phyloP scores from a whole-genome alignment of 2,888 invertebrate genomes.

The Papilio demoleus region DNA sequence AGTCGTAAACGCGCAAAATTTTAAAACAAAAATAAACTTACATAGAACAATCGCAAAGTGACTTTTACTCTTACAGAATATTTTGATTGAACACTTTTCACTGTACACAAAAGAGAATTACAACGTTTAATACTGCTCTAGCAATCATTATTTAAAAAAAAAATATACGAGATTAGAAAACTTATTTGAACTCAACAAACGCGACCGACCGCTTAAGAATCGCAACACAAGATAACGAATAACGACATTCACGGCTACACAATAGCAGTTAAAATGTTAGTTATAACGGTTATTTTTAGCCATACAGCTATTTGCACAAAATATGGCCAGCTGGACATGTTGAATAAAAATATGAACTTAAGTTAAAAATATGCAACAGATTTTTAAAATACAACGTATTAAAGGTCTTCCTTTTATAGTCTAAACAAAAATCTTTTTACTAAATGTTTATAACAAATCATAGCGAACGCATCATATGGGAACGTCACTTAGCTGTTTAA shows the following conservation, averaged over 20 bases:
- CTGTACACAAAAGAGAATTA: conserved; percentile 5
- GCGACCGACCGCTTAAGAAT: conserved; percentile 33
- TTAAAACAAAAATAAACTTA: conserved; percentile 9
- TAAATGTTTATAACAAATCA: too few species aligned
- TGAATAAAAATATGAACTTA: neutral
- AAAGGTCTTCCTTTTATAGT: too few species aligned
- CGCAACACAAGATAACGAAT: conserved; percentile 21
- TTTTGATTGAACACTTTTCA: conserved; percentile 11
- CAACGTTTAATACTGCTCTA: conserved; percentile 19
- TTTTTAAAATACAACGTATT: too few species aligned
- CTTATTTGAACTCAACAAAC: conserved; percentile 16
- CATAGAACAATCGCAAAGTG: conserved; percentile 15
- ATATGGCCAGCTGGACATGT: too few species aligned
- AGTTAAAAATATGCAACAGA: neutral
- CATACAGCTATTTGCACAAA: neutral
- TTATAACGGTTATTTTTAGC: conserved; percentile 2
- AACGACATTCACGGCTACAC: conserved; percentile 6
- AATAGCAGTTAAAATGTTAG: conserved; percentile 25
- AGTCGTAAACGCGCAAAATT: neutral
- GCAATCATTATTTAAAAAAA: conserved; percentile 13
- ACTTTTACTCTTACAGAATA: conserved; percentile 20
- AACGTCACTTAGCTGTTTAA: conserved; percentile 23
- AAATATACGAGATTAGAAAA: conserved; percentile 33
- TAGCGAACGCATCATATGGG: conserved; percentile 28
- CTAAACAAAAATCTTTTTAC: too few species aligned